Conservation (phyloP, 2,797 vertebrate genomes). For the Rhabdomys pumilio region DNA sequence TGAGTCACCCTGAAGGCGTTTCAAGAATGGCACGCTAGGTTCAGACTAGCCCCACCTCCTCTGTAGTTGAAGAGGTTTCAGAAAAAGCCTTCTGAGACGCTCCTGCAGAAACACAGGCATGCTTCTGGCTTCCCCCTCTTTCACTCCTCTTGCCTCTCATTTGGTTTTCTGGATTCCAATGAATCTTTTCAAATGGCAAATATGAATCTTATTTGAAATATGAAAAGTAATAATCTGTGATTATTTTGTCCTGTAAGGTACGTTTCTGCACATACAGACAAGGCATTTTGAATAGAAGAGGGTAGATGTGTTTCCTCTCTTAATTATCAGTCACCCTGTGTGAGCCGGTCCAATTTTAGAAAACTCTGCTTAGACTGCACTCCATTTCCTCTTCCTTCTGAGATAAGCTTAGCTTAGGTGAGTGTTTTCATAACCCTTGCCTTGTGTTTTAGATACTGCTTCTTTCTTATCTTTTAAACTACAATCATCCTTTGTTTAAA, state of each 20-base stretch:
- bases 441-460: not conserved
- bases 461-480: slow-evolving; percentile 44
- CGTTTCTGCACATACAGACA: slow-evolving; percentile 45
- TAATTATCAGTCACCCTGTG: not conserved
- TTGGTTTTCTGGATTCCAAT: slow-evolving; percentile 41
- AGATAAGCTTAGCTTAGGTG: slow-evolving; percentile 61
- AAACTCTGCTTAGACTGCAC: slow-evolving; percentile 9
- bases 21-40: slow-evolving; percentile 83
- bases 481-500: slow-evolving; percentile 2
- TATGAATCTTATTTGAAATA: slow-evolving; percentile 52
- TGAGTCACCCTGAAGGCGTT: slow-evolving; percentile 77
- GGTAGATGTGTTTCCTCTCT: not conserved
- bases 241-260: slow-evolving; percentile 62
- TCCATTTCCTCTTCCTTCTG: slow-evolving; percentile 67
- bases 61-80: slow-evolving; percentile 25
- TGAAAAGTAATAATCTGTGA: slow-evolving; percentile 23
- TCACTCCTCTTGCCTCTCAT: not conserved
- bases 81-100: slow-evolving; percentile 19
- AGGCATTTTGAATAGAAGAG: slow-evolving; percentile 13
- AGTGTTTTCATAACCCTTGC: slow-evolving; percentile 11
- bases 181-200: slow-evolving; percentile 53
- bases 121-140: slow-evolving; percentile 51
- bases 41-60: slow-evolving; percentile 52
- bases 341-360: slow-evolving; percentile 35
- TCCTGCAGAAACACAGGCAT: slow-evolving; percentile 39